Evolutionary conservation across 2,797 vertebrate species (phyloP).

Genomic region (Gymnopithys bicolor): DNA sequence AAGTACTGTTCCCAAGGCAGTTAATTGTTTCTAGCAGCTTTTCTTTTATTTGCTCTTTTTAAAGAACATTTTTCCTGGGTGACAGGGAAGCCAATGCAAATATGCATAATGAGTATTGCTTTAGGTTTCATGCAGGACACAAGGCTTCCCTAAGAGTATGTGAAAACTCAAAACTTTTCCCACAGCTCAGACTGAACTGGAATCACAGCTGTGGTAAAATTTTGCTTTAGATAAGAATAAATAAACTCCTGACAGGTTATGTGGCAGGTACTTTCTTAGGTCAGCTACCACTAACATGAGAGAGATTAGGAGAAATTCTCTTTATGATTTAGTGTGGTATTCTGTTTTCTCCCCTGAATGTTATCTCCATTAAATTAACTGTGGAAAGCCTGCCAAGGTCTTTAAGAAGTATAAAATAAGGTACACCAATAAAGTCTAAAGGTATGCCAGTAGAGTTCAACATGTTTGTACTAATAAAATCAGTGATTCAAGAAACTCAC

Average conservation of each 20-base stretch:
- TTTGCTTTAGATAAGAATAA: not conserved
- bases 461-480: conserved; percentile 71
- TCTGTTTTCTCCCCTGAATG: conserved; percentile 29
- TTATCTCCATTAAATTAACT: conserved; percentile 61
- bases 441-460: conserved; percentile 70
- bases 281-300: conserved; percentile 23
- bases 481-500: conserved; percentile 68
- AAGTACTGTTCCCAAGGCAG: conserved; percentile 5
- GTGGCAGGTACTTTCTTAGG: not conserved
- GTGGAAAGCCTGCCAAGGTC: conserved; percentile 62
- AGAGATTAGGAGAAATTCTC: conserved; percentile 67
- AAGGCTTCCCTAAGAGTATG: not conserved
- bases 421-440: conserved; percentile 69
- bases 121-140: not conserved
- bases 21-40: not conserved
- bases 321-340: conserved; percentile 41
- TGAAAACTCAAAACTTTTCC: conserved; percentile 20
- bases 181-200: conserved; percentile 3
- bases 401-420: conserved; percentile 67
- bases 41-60: conserved; percentile 15
- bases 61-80: conserved; percentile 40
- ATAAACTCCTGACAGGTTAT: not conserved
- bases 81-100: conserved; percentile 46
- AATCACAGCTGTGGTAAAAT: not conserved
- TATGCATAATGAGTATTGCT: conserved; percentile 13